phyloP scores from a whole-genome alignment of 2,888 invertebrate species.

The Drosophila atroscutellata region DNA sequence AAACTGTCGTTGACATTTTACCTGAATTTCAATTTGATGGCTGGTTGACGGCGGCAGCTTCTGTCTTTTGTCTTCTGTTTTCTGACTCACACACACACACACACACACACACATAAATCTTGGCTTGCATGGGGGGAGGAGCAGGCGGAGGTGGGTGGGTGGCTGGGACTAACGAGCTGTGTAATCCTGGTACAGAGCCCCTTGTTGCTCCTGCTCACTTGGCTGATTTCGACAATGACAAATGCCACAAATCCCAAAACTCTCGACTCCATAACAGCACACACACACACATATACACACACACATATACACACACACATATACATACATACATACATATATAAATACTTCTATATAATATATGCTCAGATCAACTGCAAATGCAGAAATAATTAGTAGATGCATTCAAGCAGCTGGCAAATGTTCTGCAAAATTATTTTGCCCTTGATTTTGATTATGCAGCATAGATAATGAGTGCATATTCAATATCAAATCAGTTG shows the following conservation, averaged over 20 bases:
- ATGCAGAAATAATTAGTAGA: constrained; percentile 64
- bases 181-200: constrained; percentile 4
- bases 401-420: constrained; percentile 51
- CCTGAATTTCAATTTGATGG: constrained; percentile 77
- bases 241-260: constrained; percentile 19
- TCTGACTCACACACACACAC: constrained; percentile 18
- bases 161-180: constrained; percentile 4
- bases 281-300: background rate
- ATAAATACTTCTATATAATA: constrained; percentile 20
- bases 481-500: constrained; percentile 40
- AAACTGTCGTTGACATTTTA: constrained; percentile 75
- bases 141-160: background rate
- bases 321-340: background rate
- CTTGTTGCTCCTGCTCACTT: constrained; percentile 11
- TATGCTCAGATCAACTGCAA: constrained; percentile 26
- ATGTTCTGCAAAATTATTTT: constrained; percentile 31
- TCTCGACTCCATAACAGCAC: background rate
- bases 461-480: constrained; percentile 30
- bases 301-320: background rate
- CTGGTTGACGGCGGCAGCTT: constrained; percentile 47
- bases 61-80: constrained; percentile 39
- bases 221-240: constrained; percentile 26
- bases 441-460: constrained; percentile 52
- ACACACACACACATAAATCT: constrained; percentile 69
- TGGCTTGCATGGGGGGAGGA: constrained; percentile 10